Conservation (phyloP, 1,140 invertebrate genomes). For the Nasonia longicornis region DNA sequence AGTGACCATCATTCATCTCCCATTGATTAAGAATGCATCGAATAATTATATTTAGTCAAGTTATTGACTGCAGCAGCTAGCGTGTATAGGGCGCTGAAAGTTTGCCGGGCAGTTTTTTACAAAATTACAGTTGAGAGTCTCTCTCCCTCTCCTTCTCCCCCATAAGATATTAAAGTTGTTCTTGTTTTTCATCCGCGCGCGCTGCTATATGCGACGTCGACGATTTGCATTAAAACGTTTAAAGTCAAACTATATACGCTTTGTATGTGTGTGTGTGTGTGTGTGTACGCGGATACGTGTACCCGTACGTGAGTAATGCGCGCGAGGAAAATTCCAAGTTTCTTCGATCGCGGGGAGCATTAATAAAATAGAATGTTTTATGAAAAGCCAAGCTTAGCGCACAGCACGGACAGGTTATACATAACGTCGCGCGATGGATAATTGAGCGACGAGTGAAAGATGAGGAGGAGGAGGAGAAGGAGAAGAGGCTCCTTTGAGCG, state of each 20-base stretch:
- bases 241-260: not conserved
- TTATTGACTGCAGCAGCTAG: conserved; percentile 22
- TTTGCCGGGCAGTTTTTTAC: conserved; percentile 22
- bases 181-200: not conserved
- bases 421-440: conserved; percentile 15
- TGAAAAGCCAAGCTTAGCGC: conserved; percentile 21
- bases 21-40: conserved; percentile 46
- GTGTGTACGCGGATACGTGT: no score
- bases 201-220: not conserved
- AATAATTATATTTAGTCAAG: conserved; percentile 43
- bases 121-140: conserved; percentile 27
- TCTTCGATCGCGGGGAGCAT: not conserved
- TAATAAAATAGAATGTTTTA: conserved; percentile 37
- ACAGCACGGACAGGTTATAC: not conserved
- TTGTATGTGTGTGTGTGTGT: no score
- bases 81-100: not conserved
- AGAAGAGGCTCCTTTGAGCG: conserved; percentile 16
- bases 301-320: no score
- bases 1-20: conserved; percentile 32
- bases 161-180: conserved; percentile 8
- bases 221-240: conserved; percentile 26
- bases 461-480: not conserved
- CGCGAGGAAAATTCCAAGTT: conserved; percentile 12
- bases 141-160: no score
- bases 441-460: conserved; percentile 21